Percentiles rank a stretch among this genome's conserved stretches.
Conservation (phyloP, 2,113 vertebrate species). For the Cyphomyrus discorhynchus region DNA sequence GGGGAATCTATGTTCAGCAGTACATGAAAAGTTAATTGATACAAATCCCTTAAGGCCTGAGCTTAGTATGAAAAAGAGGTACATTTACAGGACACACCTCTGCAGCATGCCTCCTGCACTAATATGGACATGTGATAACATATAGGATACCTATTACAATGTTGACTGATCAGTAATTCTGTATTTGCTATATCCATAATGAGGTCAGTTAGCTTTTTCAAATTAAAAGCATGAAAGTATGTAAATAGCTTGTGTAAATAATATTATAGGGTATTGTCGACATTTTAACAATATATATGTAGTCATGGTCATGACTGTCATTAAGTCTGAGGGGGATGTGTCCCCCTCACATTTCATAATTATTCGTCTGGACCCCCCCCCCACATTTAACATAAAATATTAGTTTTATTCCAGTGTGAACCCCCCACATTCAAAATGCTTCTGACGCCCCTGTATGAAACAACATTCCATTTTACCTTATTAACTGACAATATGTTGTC, state of each 20-base stretch:
- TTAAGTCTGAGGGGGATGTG: no score
- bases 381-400: no score
- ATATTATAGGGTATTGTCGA: background rate
- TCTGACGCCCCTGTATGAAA: no score
- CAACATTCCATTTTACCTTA: background rate
- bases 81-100: background rate
- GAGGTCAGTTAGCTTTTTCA: background rate
- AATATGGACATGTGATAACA: background rate
- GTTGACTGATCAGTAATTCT: background rate
- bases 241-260: background rate
- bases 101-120: background rate
- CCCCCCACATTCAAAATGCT: no score
- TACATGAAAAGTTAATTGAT: slow-evolving; percentile 8
- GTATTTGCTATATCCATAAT: background rate
- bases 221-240: background rate
- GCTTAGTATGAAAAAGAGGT: background rate
- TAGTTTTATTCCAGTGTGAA: no score
- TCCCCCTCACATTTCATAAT: no score
- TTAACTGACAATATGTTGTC: background rate
- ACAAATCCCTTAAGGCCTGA: slow-evolving; percentile 2
- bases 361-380: no score
- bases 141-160: background rate
- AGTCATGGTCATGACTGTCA: no score
- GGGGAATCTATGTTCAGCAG: slow-evolving; percentile 1
- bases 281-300: background rate